A percentile compares a stretch with the other conserved stretches of the same genome.
Evolutionary conservation across 2,113 vertebrate species (phyloP).

Genomic region (Microcebus tavaratra): DNA sequence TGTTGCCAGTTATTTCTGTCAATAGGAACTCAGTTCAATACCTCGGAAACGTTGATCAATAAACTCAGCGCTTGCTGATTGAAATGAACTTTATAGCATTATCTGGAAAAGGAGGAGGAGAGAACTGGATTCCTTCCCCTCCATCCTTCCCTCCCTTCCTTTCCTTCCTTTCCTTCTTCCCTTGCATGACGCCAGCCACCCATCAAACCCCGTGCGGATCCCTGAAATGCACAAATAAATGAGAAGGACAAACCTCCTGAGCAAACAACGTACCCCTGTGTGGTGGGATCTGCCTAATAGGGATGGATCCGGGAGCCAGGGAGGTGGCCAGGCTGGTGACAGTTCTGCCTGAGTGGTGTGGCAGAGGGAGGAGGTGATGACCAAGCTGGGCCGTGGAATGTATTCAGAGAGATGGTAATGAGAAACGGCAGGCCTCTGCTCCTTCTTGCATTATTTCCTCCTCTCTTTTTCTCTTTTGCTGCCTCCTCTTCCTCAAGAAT

Average conservation of each 20-base stretch:
- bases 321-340: background rate
- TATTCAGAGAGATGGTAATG: background rate
- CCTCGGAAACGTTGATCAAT: constrained; percentile 66
- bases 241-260: background rate
- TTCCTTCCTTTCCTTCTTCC: too few relatives aligned
- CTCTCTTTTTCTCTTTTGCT: background rate
- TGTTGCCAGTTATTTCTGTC: constrained; percentile 69
- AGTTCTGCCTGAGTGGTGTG: background rate
- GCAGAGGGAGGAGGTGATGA: too few relatives aligned
- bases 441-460: background rate
- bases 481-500: background rate
- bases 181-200: background rate
- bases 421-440: background rate
- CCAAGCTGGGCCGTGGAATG: background rate
- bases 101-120: background rate
- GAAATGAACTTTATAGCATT: constrained; percentile 24
- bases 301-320: background rate
- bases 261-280: fast-evolving
- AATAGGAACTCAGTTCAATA: constrained; percentile 68
- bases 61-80: constrained; percentile 23
- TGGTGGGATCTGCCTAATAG: fast-evolving
- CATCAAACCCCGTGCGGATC: background rate
- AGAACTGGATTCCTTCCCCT: background rate
- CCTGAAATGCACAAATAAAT: background rate
- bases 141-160: background rate